Evolutionary conservation across 1,140 invertebrate species (phyloP).

Genomic region (Lepidurus arcticus): DNA sequence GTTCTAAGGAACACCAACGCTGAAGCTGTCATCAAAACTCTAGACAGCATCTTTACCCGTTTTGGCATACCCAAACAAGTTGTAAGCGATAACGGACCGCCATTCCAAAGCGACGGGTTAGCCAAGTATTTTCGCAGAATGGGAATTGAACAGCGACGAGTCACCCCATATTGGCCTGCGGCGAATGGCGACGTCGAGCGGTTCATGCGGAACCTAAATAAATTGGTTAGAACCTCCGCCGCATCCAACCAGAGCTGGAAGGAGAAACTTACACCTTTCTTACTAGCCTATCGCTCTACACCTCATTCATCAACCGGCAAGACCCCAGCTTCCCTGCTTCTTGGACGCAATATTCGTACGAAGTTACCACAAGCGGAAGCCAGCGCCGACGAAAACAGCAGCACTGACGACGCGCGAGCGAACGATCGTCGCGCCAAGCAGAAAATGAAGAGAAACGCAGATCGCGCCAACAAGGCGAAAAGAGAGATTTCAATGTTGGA

Average conservation of each 20-base stretch:
- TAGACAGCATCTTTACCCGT: conserved; percentile 35
- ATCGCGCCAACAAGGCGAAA: conserved; percentile 21
- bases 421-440: background rate
- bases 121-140: conserved; percentile 11
- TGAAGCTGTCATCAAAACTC: conserved; percentile 16
- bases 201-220: conserved; percentile 28
- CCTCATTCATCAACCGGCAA: conserved; percentile 20
- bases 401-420: background rate
- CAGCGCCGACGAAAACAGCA: background rate
- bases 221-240: conserved; percentile 27
- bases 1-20: conserved; percentile 26
- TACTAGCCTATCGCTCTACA: conserved; percentile 23
- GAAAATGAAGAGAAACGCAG: background rate
- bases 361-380: conserved; percentile 10
- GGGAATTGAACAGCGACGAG: conserved; percentile 29
- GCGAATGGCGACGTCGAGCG: conserved; percentile 32
- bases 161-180: conserved; percentile 30
- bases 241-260: conserved; percentile 20
- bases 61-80: conserved; percentile 36
- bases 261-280: conserved; percentile 4
- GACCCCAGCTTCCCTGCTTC: conserved; percentile 14
- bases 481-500: conserved; percentile 18
- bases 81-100: conserved; percentile 39
- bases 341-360: conserved; percentile 1
- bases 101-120: conserved; percentile 38